These are phyloP conservation scores for Sebastes vulpes DNA, from an alignment of 2,797 vertebrate genomes.

Conservation along the genomic window DNA sequence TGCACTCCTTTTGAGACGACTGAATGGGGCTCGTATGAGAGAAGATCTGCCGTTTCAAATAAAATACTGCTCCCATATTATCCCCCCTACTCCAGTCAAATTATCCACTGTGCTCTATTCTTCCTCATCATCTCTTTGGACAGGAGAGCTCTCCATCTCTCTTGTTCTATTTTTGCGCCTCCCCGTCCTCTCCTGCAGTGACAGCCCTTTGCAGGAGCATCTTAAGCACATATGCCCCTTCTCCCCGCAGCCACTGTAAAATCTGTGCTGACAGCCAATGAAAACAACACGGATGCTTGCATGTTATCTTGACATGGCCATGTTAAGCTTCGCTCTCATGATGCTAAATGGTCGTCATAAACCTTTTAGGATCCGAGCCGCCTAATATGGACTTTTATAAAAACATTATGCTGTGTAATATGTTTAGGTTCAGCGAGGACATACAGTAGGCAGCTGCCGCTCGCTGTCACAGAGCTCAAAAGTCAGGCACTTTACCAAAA, in stretches of 20 bases:
- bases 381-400: constrained; percentile 85
- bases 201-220: constrained; percentile 80
- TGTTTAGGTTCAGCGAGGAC: constrained; percentile 78
- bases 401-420: constrained; percentile 83
- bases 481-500: constrained; percentile 59
- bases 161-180: constrained; percentile 80
- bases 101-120: constrained; percentile 76
- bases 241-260: constrained; percentile 84
- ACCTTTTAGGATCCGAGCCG: constrained; percentile 84
- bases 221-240: constrained; percentile 80
- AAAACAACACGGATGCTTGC: constrained; percentile 88
- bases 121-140: constrained; percentile 79
- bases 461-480: constrained; percentile 57
- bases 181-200: constrained; percentile 77
- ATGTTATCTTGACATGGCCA: constrained; percentile 90
- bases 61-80: constrained; percentile 73
- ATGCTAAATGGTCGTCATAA: constrained; percentile 88
- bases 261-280: constrained; percentile 89
- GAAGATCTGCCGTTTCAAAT: constrained; percentile 66
- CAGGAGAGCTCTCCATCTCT: constrained; percentile 72
- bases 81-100: constrained; percentile 79
- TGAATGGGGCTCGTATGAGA: constrained; percentile 61
- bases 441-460: constrained; percentile 61
- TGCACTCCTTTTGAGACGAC: constrained; percentile 37
- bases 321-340: constrained; percentile 86